Evolutionary conservation across 2,113 vertebrate species (phyloP).

Genomic region (Sardina pilchardus): DNA sequence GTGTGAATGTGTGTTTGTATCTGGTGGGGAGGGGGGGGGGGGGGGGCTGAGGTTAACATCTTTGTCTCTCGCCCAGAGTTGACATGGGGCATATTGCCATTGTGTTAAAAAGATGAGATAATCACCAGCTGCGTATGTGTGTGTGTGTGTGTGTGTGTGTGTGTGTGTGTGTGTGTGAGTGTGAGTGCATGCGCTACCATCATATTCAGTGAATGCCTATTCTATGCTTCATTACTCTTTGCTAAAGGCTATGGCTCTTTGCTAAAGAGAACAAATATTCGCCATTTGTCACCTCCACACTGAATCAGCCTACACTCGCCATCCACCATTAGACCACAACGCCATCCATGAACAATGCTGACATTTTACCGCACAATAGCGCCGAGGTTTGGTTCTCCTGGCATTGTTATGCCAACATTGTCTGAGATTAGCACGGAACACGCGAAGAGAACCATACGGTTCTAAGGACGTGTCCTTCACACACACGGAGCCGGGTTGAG

Average conservation of each 20-base stretch:
- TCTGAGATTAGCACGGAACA: background rate
- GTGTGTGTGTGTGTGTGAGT: background rate
- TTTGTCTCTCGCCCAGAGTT: background rate
- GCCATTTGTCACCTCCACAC: background rate
- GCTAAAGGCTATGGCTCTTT: too few relatives aligned
- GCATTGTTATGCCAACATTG: background rate
- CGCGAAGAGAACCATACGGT: background rate
- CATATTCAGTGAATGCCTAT: background rate
- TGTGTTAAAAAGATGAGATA: background rate
- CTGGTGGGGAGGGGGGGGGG: too few relatives aligned
- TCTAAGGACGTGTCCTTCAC: background rate
- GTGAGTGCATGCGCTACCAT: background rate
- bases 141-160: background rate
- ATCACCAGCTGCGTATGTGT: background rate
- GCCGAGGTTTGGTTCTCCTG: background rate
- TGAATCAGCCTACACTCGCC: background rate
- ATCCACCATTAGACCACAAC: background rate
- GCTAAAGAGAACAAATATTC: background rate
- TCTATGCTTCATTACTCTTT: background rate
- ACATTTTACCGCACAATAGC: background rate
- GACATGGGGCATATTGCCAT: conserved; percentile 8
- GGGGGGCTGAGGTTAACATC: background rate
- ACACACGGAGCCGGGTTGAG: background rate
- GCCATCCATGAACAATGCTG: background rate
- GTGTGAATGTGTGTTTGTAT: conserved; percentile 15